Base-by-base conservation (phyloP, 2,113 vertebrate genomes). In the Mastomys coucha region DNA sequence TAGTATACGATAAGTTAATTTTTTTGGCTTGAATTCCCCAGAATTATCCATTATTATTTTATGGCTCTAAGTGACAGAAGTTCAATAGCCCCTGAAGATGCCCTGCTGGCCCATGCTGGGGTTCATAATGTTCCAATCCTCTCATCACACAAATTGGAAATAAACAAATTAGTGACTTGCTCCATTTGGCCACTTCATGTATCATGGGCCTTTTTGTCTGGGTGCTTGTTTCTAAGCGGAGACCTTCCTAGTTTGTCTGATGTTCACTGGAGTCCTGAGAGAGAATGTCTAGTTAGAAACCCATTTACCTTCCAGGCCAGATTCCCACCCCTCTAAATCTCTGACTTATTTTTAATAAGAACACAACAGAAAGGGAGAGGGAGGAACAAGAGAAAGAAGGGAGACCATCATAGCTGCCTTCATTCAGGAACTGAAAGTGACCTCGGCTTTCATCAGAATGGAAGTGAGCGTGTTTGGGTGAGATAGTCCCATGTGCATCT, bases 41-140 rank as follows among this genome's bases (percentile, higher is more conserved):
- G 70, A 81, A 75, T 91, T 7, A n/a, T 81, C 16, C 45, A 58
- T 88, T 56, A 88, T 90, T 42, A 93, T 95, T 95, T 92, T 88
- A 70, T 89, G 72, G 36, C 16, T 77, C 72, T 58, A 70, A 81
- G 22, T 96, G 72, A 80, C 58, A 39, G 77, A 73, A 65, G 28
- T n/a, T 84, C 73, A 72, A 63, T 90, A 51, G 67, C 65, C 51
- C 72, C 72, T 89, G 63, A 76, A 42, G 73, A 20, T 33, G 45
- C 67, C 49, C n/a, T 45, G 24, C 28, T n/a, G 5, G n/a, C 45
- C 42, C 53, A 1, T 39, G 17, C 11, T 39, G 39, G 67, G 36
- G n/a, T 39, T 65, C 56, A 5, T 72, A 9, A 42, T 69, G 26
- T 75, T 75, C 42, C n/a, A 58, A 0, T 72, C 88, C 16, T 77